A percentile compares a stretch with the other conserved stretches of the same genome.
These are phyloP conservation scores for Solenopsis fugax DNA, from an alignment of 1,140 invertebrate species.

Conservation along the genomic window DNA sequence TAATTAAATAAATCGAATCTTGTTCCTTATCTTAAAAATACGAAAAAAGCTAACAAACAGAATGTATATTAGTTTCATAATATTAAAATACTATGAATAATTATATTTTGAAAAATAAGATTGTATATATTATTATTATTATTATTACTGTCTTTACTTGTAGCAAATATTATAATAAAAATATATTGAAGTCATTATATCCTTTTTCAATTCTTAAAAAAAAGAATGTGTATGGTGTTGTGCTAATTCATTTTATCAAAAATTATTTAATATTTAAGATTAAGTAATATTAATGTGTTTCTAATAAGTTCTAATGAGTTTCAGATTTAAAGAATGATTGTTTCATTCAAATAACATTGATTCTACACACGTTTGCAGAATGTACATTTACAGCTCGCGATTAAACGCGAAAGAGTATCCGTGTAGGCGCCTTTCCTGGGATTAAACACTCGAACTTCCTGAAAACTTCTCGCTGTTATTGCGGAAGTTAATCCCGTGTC, in stretches of 20 bases:
- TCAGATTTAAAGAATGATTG: background rate
- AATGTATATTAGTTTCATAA: background rate
- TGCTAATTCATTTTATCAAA: background rate
- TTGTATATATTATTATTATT: background rate
- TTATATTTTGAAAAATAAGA: background rate
- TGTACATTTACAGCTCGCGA: background rate
- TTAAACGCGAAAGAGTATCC: conserved; percentile 22
- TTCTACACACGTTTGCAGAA: background rate
- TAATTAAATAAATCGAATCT: background rate
- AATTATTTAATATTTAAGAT: background rate
- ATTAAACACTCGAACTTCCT: conserved; percentile 35
- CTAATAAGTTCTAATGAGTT: background rate
- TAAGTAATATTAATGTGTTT: background rate
- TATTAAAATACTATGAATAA: background rate
- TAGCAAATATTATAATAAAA: conserved; percentile 9
- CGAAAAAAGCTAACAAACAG: background rate
- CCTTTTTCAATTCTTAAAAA: background rate
- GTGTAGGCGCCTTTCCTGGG: background rate
- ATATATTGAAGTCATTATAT: background rate
- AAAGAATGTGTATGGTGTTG: background rate
- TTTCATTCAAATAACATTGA: background rate
- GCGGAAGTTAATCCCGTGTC: conserved; percentile 55
- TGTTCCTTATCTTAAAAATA: background rate
- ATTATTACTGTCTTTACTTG: background rate
- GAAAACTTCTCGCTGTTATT: conserved; percentile 57